These are phyloP conservation scores for Hydrophis major DNA, from an alignment of 2,797 vertebrate species.

Conservation along the genomic window DNA sequence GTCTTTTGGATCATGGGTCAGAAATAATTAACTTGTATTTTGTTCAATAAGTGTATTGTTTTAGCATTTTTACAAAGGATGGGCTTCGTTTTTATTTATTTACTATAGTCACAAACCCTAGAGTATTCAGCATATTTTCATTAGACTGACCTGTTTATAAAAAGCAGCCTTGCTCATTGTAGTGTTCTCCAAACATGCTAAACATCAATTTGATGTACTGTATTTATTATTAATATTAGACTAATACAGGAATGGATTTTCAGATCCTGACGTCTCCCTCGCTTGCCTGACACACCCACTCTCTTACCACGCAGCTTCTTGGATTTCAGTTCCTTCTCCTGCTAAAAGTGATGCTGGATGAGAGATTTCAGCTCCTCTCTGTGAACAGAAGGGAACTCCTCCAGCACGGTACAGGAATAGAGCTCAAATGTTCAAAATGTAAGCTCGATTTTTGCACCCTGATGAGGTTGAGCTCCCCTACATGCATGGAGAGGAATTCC, in stretches of 20 bases:
- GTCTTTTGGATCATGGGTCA: constrained; percentile 6
- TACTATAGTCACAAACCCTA: not conserved
- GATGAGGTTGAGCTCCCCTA: not conserved
- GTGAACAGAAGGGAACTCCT: not conserved
- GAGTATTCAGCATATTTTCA: not conserved
- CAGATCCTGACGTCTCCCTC: not conserved
- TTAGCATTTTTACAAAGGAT: not conserved
- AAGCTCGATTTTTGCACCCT: not conserved
- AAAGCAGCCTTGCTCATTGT: not conserved
- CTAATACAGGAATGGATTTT: not conserved
- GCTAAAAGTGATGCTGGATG: not conserved
- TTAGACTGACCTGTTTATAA: not conserved
- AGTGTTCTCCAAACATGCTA: not conserved
- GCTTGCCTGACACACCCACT: not conserved
- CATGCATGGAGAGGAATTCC: not conserved
- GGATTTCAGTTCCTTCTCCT: not conserved
- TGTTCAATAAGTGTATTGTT: not conserved
- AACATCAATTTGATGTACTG: not conserved
- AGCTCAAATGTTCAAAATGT: not conserved
- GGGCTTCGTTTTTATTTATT: not conserved
- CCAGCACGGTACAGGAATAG: not conserved
- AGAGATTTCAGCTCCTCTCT: not conserved
- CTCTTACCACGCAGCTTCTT: not conserved
- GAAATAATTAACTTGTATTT: not conserved
- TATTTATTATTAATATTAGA: not conserved